Conservation (phyloP, 1,140 invertebrate species). For the Penaeus chinensis region DNA sequence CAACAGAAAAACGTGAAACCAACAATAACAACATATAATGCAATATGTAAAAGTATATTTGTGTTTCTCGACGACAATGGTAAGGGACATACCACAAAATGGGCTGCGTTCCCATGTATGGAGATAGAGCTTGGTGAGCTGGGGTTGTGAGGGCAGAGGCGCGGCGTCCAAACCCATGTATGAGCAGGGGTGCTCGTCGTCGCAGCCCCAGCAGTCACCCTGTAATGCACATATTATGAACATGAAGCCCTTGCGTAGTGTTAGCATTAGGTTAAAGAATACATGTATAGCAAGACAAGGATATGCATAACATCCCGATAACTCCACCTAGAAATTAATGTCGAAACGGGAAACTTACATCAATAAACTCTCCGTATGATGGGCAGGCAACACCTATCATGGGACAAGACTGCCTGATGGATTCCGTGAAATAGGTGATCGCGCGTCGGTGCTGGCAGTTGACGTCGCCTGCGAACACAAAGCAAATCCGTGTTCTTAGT, state of each 20-base stretch:
- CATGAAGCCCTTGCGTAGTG: neutral
- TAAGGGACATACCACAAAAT: constrained; percentile 49
- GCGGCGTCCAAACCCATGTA: constrained; percentile 34
- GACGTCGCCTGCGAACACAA: constrained; percentile 33
- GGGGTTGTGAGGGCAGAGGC: neutral
- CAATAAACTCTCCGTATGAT: constrained; percentile 52
- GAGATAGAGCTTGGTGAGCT: constrained; percentile 45
- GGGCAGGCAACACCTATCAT: constrained; percentile 43
- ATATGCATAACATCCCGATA: neutral
- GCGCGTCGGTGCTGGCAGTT: constrained; percentile 58
- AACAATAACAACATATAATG: neutral
- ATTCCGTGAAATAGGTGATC: constrained; percentile 57
- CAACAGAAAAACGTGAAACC: neutral
- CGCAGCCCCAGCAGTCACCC: constrained; percentile 58
- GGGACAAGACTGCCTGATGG: constrained; percentile 60
- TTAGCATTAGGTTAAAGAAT: too few relatives aligned
- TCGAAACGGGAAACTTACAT: constrained; percentile 22
- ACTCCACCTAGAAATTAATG: neutral
- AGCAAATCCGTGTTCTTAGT: neutral
- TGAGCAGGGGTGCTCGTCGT: constrained; percentile 30
- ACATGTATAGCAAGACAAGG: too few relatives aligned
- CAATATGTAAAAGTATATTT: neutral
- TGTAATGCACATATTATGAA: neutral
- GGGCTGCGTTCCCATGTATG: constrained; percentile 42
- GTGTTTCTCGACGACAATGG: neutral